phyloP scores from a whole-genome alignment of 2,888 invertebrate species.

The Boloria selene region DNA sequence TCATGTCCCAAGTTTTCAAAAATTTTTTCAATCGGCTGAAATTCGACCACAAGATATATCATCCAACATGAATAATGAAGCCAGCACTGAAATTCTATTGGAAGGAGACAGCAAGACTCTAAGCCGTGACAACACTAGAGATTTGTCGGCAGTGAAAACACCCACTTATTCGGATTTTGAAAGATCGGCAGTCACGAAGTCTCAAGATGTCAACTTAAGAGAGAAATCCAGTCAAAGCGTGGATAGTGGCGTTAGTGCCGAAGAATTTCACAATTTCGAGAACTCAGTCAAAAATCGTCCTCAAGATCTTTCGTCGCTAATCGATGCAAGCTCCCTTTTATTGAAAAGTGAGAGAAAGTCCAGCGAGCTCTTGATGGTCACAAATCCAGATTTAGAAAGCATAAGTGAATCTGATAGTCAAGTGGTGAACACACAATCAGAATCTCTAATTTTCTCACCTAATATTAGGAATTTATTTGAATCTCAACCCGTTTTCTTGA shows the following conservation, averaged over 20 bases:
- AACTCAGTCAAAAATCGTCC: conserved; percentile 59
- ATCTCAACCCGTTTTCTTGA: conserved; percentile 64
- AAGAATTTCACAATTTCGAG: conserved; percentile 64
- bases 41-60: conserved; percentile 63
- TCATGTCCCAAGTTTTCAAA: conserved; percentile 56
- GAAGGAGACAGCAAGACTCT: conserved; percentile 54
- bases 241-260: conserved; percentile 59
- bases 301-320: conserved; percentile 64
- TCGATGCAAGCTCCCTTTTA: conserved; percentile 61
- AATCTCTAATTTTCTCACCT: conserved; percentile 59
- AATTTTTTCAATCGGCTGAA: conserved; percentile 63
- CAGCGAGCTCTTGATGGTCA: conserved; percentile 51
- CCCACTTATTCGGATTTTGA: conserved; percentile 66
- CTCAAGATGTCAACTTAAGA: conserved; percentile 57
- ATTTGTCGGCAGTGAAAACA: conserved; percentile 49
- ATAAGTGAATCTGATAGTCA: conserved; percentile 49
- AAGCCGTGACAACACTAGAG: conserved; percentile 53
- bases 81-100: conserved; percentile 49
- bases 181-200: conserved; percentile 57
- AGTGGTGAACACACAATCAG: conserved; percentile 44
- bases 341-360: conserved; percentile 61
- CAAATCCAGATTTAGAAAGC: conserved; percentile 44
- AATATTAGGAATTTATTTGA: conserved; percentile 65
- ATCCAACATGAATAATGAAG: conserved; percentile 45
- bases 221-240: conserved; percentile 59